These are phyloP conservation scores for Apantesis nais DNA, from an alignment of 2,888 invertebrate species.

Conservation along the genomic window DNA sequence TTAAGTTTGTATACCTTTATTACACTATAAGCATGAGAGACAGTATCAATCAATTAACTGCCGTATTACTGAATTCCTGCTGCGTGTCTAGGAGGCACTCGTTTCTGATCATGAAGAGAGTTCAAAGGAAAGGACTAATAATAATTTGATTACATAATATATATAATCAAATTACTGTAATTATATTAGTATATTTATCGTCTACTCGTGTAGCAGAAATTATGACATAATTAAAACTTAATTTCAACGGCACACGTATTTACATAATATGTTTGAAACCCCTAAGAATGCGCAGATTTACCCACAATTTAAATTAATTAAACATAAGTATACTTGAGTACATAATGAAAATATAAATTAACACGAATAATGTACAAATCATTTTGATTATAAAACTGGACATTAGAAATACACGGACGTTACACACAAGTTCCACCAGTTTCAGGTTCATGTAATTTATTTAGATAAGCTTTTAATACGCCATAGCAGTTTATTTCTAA, in stretches of 20 bases:
- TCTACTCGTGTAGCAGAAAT: too few species aligned
- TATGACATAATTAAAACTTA: too few species aligned
- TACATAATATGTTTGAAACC: background rate
- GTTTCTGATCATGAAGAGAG: background rate
- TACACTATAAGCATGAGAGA: background rate
- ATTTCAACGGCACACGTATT: background rate
- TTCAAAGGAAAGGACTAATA: background rate
- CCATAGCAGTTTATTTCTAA: slow-evolving; percentile 1
- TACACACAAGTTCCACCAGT: background rate
- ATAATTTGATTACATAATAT: too few species aligned
- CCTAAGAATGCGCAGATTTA: background rate
- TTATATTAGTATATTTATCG: background rate
- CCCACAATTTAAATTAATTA: background rate
- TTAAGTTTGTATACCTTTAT: background rate
- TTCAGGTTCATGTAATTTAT: background rate
- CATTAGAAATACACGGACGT: slow-evolving; percentile 4
- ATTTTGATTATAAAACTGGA: background rate
- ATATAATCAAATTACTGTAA: background rate
- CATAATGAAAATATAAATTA: background rate
- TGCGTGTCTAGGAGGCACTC: background rate
- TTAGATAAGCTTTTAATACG: slow-evolving; percentile 1
- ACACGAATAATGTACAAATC: background rate
- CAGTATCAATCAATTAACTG: background rate
- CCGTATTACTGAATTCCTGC: background rate
- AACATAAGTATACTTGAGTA: background rate